A percentile compares a stretch with the other conserved stretches of the same genome.
These are phyloP conservation scores for Paramisgurnus dabryanus DNA, from an alignment of 2,113 vertebrate genomes.

Conservation along the genomic window DNA sequence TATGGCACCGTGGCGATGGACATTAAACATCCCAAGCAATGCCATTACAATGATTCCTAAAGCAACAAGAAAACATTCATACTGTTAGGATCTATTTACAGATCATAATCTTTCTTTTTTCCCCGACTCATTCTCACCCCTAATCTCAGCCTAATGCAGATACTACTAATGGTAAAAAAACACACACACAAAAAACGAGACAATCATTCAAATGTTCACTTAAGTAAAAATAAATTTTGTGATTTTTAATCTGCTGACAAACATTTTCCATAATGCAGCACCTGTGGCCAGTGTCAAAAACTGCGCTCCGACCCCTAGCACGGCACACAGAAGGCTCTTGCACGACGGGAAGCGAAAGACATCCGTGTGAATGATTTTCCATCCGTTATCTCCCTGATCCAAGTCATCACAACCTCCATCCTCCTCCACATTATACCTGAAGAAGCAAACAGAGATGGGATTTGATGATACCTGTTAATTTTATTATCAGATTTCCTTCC, in stretches of 20 bases:
- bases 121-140: neutral
- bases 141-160: too few relatives aligned
- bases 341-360: slow-evolving; percentile 89
- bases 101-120: neutral
- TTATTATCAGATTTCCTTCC: neutral
- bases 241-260: too few relatives aligned
- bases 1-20: slow-evolving; percentile 89
- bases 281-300: slow-evolving; percentile 89
- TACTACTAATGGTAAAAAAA: too few relatives aligned
- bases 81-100: neutral
- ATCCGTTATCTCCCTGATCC: slow-evolving; percentile 91
- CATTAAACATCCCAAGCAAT: slow-evolving; percentile 87
- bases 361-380: slow-evolving; percentile 94
- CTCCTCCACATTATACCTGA: slow-evolving; percentile 87
- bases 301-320: slow-evolving; percentile 88
- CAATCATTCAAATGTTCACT: too few relatives aligned
- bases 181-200: too few relatives aligned
- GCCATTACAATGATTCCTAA: slow-evolving; percentile 89
- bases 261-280: slow-evolving; percentile 28
- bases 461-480: neutral
- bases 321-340: slow-evolving; percentile 85
- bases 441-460: neutral
- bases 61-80: neutral
- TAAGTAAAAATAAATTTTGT: neutral
- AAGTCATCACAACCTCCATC: slow-evolving; percentile 85